phyloP scores from a whole-genome alignment of 2,113 vertebrate species.

The Upupa epops region DNA sequence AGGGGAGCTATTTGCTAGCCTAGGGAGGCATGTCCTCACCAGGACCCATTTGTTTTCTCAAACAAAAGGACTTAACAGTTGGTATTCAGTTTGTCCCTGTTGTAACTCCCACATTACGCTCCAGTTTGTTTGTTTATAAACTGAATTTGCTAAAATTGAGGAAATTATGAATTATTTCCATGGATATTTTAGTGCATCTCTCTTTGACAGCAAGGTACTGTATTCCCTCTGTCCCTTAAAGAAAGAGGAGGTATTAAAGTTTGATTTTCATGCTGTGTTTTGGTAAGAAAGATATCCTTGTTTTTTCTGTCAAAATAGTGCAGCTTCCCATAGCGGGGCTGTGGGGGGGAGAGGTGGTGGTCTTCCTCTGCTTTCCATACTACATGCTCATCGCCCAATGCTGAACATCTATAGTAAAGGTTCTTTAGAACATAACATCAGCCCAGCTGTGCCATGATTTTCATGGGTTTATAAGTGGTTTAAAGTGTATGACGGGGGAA shows the following conservation, averaged over 20 bases:
- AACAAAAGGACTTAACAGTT: not conserved
- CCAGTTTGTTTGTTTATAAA: not conserved
- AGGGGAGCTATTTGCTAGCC: slow-evolving; percentile 66
- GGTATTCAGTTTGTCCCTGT: not conserved
- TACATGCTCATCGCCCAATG: not conserved
- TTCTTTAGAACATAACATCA: not conserved
- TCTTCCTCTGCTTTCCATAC: not conserved
- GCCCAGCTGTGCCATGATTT: not conserved
- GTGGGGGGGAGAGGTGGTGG: accelerated
- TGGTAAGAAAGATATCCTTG: not conserved
- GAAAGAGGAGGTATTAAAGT: not conserved
- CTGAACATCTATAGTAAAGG: not conserved
- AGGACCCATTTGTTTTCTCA: not conserved
- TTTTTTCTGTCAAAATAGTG: not conserved
- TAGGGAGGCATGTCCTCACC: not conserved
- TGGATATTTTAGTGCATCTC: not conserved
- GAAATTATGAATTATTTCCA: not conserved
- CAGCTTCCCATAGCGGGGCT: not conserved
- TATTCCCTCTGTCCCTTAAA: not conserved
- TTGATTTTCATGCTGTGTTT: not conserved
- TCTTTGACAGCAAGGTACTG: not conserved
- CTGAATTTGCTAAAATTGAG: not conserved
- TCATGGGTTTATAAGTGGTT: not conserved
- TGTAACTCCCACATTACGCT: not conserved
- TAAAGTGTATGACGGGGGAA: not conserved